Conservation (phyloP, 2,113 vertebrate species). For the Cnemophilus loriae region DNA sequence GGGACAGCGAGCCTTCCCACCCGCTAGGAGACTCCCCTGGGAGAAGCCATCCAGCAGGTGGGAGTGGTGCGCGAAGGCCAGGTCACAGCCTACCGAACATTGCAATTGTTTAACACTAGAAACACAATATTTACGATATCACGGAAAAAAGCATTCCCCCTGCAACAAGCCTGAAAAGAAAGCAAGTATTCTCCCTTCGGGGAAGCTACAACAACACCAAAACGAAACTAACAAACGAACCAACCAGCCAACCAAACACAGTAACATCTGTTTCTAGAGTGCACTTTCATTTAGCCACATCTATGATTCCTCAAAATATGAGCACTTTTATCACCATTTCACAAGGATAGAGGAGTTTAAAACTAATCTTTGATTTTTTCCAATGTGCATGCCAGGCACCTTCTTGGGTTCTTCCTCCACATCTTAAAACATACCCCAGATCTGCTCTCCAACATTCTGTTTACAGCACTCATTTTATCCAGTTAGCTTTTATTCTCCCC, state of each 20-base stretch:
- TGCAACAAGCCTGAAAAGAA: neutral
- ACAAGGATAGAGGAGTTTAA: neutral
- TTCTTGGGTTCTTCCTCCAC: neutral
- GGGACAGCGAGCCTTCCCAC: fast-evolving
- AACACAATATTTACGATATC: neutral
- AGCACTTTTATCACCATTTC: neutral
- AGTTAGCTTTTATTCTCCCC: neutral
- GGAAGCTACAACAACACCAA: neutral
- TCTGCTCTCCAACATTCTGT: neutral
- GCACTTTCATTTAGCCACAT: neutral
- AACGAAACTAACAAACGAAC: neutral
- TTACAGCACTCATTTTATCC: neutral
- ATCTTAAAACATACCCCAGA: neutral
- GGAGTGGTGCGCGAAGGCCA: neutral
- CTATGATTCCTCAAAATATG: neutral
- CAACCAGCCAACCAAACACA: neutral
- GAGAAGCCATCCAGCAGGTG: neutral
- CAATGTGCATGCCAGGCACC: fast-evolving
- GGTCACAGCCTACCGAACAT: neutral
- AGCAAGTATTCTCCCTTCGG: neutral
- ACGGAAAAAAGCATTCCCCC: neutral
- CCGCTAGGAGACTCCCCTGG: fast-evolving
- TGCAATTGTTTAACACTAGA: fast-evolving
- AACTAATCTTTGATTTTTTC: neutral
- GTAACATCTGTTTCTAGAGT: neutral